These are phyloP conservation scores for Simalia tracyae DNA, from an alignment of 2,797 vertebrate species.

Conservation along the genomic window DNA sequence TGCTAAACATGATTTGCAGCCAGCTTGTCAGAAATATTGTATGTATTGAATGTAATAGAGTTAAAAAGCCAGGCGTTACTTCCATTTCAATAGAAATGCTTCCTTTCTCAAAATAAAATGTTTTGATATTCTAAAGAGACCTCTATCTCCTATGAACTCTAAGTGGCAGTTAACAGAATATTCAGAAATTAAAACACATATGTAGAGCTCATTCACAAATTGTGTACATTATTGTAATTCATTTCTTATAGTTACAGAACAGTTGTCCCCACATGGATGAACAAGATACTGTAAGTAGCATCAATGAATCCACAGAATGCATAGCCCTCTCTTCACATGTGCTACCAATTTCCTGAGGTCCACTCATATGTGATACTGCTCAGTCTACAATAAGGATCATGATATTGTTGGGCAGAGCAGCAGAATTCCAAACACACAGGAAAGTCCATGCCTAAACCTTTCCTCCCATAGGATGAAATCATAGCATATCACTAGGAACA, in stretches of 20 bases:
- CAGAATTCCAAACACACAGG: neutral
- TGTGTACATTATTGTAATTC: neutral
- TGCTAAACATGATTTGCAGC: conserved; percentile 15
- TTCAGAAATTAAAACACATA: neutral
- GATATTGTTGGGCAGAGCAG: neutral
- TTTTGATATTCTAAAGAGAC: conserved; percentile 14
- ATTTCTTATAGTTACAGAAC: neutral
- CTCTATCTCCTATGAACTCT: neutral
- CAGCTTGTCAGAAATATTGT: neutral
- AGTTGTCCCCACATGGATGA: neutral
- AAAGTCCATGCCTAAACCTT: neutral
- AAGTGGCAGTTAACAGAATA: neutral
- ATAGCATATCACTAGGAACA: neutral
- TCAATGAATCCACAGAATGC: neutral
- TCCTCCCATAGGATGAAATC: neutral
- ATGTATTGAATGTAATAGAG: neutral
- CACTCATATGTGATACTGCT: neutral
- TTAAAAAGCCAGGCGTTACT: conserved; percentile 21
- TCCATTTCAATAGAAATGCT: conserved; percentile 11
- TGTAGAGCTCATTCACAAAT: neutral
- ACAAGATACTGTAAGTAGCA: neutral
- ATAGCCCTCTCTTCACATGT: neutral
- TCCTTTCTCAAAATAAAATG: conserved; percentile 10
- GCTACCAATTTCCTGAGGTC: neutral
- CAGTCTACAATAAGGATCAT: neutral